Evolutionary conservation across 2,797 vertebrate genomes (phyloP).

Genomic region (Intellagama lesueurii): DNA sequence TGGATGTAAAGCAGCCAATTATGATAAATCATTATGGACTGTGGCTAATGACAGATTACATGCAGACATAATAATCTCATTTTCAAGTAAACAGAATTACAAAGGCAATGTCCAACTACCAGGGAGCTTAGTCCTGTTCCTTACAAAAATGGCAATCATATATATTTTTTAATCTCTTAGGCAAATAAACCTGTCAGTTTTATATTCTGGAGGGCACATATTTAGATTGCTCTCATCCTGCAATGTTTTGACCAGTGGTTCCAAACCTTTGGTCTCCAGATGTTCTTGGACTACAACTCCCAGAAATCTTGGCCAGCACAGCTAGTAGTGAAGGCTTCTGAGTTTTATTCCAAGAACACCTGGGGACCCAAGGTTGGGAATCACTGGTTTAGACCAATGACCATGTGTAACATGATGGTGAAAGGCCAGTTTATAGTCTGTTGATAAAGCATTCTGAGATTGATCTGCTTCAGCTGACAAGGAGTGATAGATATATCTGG

Average conservation of each 20-base stretch:
- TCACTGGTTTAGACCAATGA: not conserved
- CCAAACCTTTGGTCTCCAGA: too few relatives aligned
- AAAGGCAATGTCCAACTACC: slow-evolving; percentile 50
- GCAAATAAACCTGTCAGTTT: slow-evolving; percentile 6
- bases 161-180: slow-evolving; percentile 28
- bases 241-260: not conserved
- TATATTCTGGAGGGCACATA: not conserved
- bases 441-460: not conserved
- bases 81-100: slow-evolving; percentile 71
- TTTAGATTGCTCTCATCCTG: not conserved
- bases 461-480: not conserved
- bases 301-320: too few relatives aligned
- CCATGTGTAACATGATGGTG: not conserved
- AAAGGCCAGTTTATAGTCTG: not conserved
- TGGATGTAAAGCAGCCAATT: slow-evolving; percentile 72
- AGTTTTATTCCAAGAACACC: too few relatives aligned
- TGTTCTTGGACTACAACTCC: too few relatives aligned
- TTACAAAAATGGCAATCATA: slow-evolving; percentile 45
- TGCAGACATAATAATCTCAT: slow-evolving; percentile 67
- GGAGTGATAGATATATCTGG: too few relatives aligned
- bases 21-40: slow-evolving; percentile 74
- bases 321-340: too few relatives aligned
- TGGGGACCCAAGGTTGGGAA: too few relatives aligned
- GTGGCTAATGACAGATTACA: slow-evolving; percentile 69
- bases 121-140: not conserved